Evolutionary conservation across 1,140 invertebrate species (phyloP).

Genomic region (Pantala flavescens): DNA sequence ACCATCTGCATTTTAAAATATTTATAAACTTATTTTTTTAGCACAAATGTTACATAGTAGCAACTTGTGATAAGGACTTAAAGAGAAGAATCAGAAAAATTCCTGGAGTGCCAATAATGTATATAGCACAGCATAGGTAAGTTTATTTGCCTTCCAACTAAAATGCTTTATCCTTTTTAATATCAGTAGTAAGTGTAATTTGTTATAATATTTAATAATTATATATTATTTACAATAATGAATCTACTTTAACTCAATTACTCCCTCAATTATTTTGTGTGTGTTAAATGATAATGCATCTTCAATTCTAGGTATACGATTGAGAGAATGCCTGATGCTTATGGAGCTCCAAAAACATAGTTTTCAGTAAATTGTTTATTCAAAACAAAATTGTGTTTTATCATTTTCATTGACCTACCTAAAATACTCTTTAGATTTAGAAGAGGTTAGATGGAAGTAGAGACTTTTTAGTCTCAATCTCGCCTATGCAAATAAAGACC

Average conservation of each 20-base stretch:
- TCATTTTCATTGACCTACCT: no score
- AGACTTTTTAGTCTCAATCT: no score
- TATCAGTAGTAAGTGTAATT: no score
- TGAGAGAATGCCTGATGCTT: constrained; percentile 97
- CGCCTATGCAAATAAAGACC: no score
- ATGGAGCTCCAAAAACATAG: constrained; percentile 69
- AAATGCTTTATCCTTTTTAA: neutral
- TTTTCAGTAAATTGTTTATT: neutral
- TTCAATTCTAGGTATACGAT: constrained; percentile 63
- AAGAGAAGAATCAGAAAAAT: constrained; percentile 95
- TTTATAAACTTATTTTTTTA: constrained; percentile 39
- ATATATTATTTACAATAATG: neutral
- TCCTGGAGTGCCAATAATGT: constrained; percentile 98
- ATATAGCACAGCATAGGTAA: constrained; percentile 75
- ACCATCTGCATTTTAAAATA: no score
- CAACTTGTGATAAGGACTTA: constrained; percentile 96
- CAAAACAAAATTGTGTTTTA: neutral
- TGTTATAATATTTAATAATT: neutral
- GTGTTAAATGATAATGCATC: neutral
- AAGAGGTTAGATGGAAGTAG: no score
- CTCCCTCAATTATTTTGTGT: constrained; percentile 6
- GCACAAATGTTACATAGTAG: constrained; percentile 99
- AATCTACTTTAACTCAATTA: neutral
- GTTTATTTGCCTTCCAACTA: constrained; percentile 10
- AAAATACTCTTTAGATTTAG: no score